Evolutionary conservation across 2,797 vertebrate genomes (phyloP), one percentile per base, ranked within the genome.

Genomic region (Propithecus deckenii): DNA sequence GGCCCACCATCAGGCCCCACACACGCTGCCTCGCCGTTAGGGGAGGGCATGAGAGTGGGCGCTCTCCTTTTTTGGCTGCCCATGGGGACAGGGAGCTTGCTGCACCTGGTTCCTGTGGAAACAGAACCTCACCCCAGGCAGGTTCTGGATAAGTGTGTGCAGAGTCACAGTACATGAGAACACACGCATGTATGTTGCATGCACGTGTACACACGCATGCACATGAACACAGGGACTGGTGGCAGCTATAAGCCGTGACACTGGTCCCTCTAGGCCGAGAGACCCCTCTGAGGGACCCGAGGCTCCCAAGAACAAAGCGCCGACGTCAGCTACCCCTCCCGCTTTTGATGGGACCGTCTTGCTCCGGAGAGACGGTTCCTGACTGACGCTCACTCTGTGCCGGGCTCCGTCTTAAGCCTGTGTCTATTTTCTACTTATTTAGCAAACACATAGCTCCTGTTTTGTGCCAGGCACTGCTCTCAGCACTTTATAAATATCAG

Each of bases 331-430:
- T 2, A 38, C 52, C 25, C 43, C 38, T 41, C 20, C 61, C 4
- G 4, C 11, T 38, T n/a, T 52, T 17, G 2, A 2, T 0, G 8
- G 30, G 22, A 7, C 20, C 43, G 8, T 23, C 22, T 25, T 59
- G 43, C 7, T 46, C 41, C 32, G 7, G 75, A 22, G 6, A n/a
- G 32, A 23, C 1, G 1, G 25, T 3, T 52, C 61, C 11, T 0
- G 35, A 1, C 2, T 0, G 35, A 0, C 2, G 43, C 61, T 48
- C 3, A 20, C 0, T 0, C 0, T 5, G 3, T 25, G 20, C 23
- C 65, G 1, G 5, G 90, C 75, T 80, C 55, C n/a, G 23, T 17
- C 38, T n/a, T 13, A 3, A 4, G 30, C 41, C 4, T 15, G 41
- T 9, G 35, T 81, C 32, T 28, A 8, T 4, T 50, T 75, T 61